Conservation (phyloP, 2,888 invertebrate genomes). For the Xestia rhomboidea region DNA sequence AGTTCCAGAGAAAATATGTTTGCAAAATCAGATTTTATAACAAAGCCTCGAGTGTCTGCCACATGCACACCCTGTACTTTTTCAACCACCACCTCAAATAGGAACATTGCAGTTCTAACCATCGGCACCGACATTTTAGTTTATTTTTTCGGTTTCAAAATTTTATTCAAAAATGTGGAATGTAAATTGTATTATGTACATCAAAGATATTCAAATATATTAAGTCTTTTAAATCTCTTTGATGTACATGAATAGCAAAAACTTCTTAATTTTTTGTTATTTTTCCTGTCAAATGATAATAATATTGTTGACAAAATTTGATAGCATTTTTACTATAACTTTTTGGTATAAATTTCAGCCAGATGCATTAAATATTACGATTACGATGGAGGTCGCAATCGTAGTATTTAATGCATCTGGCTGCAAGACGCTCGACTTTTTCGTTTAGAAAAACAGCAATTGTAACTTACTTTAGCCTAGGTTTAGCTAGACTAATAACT, state of each 20-base stretch:
- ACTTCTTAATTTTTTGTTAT: conserved; percentile 11
- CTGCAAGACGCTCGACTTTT: background rate
- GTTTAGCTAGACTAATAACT: background rate
- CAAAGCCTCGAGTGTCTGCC: conserved; percentile 78
- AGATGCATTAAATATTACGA: background rate
- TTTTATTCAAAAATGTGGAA: conserved; percentile 47
- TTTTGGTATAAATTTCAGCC: conserved; percentile 19
- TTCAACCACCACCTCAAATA: conserved; percentile 87
- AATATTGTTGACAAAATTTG: conserved; percentile 17
- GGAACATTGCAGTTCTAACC: conserved; percentile 83
- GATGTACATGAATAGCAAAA: conserved; percentile 14
- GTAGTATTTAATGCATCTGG: no score
- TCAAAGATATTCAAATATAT: no score
- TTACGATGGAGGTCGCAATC: no score
- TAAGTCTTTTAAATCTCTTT: no score
- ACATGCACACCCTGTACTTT: conserved; percentile 80
- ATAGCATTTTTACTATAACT: background rate
- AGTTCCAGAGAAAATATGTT: conserved; percentile 86
- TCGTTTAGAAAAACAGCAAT: background rate
- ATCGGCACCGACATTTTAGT: conserved; percentile 75
- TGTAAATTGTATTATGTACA: conserved; percentile 34
- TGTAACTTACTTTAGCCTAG: background rate
- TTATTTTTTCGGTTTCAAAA: conserved; percentile 52
- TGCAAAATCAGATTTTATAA: conserved; percentile 85
- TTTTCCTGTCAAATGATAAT: conserved; percentile 14